Percentiles rank a stretch among this genome's conserved stretches.
phyloP scores from a whole-genome alignment of 92 coral and sea anemone species.

The Palythoa caribaeorum region DNA sequence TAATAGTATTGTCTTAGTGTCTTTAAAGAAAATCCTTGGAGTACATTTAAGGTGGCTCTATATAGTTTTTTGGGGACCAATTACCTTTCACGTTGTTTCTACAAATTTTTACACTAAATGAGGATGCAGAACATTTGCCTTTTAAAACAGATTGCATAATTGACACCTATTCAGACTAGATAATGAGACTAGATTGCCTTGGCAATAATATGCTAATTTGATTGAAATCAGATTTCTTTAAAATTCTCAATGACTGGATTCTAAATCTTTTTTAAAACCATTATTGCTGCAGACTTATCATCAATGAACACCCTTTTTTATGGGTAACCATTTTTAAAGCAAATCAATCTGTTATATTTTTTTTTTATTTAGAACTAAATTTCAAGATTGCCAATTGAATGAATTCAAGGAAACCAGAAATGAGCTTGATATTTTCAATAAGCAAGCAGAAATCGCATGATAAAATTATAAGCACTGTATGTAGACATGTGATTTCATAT shows the following conservation, averaged over 20 bases:
- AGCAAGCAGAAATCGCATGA: slow-evolving; percentile 10
- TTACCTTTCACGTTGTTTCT: slow-evolving; percentile 4
- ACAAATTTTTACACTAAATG: slow-evolving; percentile 2
- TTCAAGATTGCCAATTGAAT: slow-evolving; percentile 24
- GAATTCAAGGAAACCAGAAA: slow-evolving; percentile 28
- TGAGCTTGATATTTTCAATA: slow-evolving; percentile 26
- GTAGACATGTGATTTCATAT: slow-evolving; percentile 3
- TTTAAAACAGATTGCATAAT: slow-evolving; percentile 2
- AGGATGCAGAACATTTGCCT: slow-evolving; percentile 6
- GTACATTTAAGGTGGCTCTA: slow-evolving; percentile 1
- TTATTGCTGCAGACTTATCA: slow-evolving; percentile 25
- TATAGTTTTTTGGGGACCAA: slow-evolving; percentile 4
- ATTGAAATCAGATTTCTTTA: slow-evolving; percentile 25
- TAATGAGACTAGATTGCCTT: slow-evolving; percentile 28
- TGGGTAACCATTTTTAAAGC: slow-evolving; percentile 25
- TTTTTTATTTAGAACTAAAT: slow-evolving; percentile 22
- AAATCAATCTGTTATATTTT: slow-evolving; percentile 22
- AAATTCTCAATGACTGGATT: slow-evolving; percentile 27
- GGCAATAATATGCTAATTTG: slow-evolving; percentile 27
- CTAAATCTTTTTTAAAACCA: slow-evolving; percentile 25
- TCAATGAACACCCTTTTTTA: slow-evolving; percentile 27
- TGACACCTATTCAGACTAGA: slow-evolving; percentile 26
- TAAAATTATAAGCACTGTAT: slow-evolving; percentile 2
- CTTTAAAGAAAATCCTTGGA: slow-evolving; percentile 3
- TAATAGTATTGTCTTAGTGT: not conserved